phyloP scores from a whole-genome alignment of 1,140 invertebrate species.

The Hermatobates lingyangjiaoensis region DNA sequence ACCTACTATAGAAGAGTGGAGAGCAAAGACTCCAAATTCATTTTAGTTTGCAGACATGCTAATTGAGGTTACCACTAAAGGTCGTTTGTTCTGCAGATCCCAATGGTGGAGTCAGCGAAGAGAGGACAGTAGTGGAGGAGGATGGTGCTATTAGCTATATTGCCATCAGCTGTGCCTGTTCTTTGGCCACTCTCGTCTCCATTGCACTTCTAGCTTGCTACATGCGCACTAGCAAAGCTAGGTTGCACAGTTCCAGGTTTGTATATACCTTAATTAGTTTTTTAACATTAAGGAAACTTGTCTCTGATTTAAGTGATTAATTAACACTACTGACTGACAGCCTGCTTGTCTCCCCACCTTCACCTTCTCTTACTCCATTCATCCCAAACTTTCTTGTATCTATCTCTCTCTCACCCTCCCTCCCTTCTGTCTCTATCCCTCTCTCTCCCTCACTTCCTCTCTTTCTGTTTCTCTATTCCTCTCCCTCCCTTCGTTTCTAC shows the following conservation, averaged over 20 bases:
- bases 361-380: background rate
- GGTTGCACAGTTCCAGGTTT: conserved; percentile 11
- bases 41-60: too few species aligned
- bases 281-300: too few species aligned
- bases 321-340: background rate
- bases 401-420: background rate
- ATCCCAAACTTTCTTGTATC: background rate
- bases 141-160: conserved; percentile 10
- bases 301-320: too few species aligned
- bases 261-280: background rate
- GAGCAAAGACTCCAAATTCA: too few species aligned
- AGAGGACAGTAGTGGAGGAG: background rate
- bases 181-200: conserved; percentile 15
- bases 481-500: background rate
- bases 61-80: too few species aligned
- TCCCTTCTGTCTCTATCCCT: too few species aligned
- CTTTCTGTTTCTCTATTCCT: background rate
- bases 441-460: too few species aligned
- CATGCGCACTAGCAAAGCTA: conserved; percentile 13
- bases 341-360: background rate
- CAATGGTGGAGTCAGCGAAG: background rate
- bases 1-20: too few species aligned
- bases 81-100: background rate
- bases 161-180: conserved; percentile 17
- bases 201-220: conserved; percentile 15